Base-by-base conservation (phyloP, 2,888 invertebrate species). In the Leptinotarsa peninsularis region DNA sequence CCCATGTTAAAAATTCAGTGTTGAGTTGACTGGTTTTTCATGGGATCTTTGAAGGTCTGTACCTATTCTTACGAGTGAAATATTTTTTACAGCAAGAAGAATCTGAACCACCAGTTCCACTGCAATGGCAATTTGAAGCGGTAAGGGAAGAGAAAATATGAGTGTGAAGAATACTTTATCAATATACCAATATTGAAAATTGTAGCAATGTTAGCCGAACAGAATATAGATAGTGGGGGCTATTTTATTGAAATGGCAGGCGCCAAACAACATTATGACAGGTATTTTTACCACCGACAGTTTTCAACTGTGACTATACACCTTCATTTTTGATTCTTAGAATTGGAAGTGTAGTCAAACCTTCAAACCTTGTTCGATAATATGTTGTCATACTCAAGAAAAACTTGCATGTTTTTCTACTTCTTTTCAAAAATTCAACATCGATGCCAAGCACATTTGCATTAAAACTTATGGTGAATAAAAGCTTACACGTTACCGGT, bases 71-170 rank as follows among this genome's bases (percentile, higher is more conserved):
- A 60, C 71, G 73, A 66, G 60, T 72, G 63, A 56, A 72, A 74
- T 76, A 71, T 76, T 75, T 80, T 80, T 80, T 80, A 68, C 80
- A 80, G 80, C 77, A 77, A 71, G 80, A 80, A 75, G 80, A 80
- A 66, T 49, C 78, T 73, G 78, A 78, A 75, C 76, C 79, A 74
- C 80, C 80, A 56, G 78, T 80, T 71, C 79, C 80, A 60, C 78
- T 80, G 21, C 80, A 80, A 71, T 80, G 80, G 80, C 80, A 80
- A 78, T 80, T 80, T 63, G 80, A 80, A 74, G 78, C 77, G 80
- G 80, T 80, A 80, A 80, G 80, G 72, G 78, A 75, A 72, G 54
- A 56, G 73, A 77, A 75, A 75, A 73, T 73, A 71, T 75, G 74
- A 77, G 43, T 70, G 72, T 74, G 70, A 66, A 72, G 74, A 72